Evolutionary conservation across 2,113 vertebrate genomes (phyloP).

Genomic region (Hemichromis elongatus): DNA sequence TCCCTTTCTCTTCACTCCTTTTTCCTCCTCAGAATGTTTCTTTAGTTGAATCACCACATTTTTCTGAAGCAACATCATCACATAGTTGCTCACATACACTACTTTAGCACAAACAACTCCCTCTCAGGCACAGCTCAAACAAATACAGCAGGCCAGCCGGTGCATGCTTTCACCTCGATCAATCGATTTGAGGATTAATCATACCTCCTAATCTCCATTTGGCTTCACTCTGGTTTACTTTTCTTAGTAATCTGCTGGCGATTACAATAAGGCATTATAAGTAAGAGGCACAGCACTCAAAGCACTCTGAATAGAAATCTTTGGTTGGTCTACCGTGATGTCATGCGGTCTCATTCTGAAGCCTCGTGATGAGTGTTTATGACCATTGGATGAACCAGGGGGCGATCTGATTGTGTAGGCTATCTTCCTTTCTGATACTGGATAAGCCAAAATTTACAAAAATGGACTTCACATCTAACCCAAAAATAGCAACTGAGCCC

Average conservation of each 20-base stretch:
- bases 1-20: background rate
- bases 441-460: background rate
- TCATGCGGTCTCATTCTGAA: background rate
- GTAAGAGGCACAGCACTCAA: background rate
- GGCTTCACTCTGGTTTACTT: background rate
- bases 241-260: background rate
- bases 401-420: background rate
- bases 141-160: background rate
- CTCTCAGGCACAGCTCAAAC: background rate
- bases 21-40: constrained; percentile 3
- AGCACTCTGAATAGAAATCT: background rate
- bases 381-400: background rate
- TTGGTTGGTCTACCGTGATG: background rate
- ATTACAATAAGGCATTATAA: background rate
- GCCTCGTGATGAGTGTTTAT: background rate
- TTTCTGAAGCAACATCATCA: constrained; percentile 18
- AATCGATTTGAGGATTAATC: background rate
- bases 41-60: constrained; percentile 41
- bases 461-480: background rate
- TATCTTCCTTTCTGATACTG: background rate
- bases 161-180: background rate
- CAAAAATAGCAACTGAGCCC: background rate
- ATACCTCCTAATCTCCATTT: background rate
- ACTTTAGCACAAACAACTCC: background rate
- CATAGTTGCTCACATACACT: background rate